These are phyloP conservation scores for Leucoma salicis DNA, from an alignment of 2,888 invertebrate genomes.

Conservation along the genomic window DNA sequence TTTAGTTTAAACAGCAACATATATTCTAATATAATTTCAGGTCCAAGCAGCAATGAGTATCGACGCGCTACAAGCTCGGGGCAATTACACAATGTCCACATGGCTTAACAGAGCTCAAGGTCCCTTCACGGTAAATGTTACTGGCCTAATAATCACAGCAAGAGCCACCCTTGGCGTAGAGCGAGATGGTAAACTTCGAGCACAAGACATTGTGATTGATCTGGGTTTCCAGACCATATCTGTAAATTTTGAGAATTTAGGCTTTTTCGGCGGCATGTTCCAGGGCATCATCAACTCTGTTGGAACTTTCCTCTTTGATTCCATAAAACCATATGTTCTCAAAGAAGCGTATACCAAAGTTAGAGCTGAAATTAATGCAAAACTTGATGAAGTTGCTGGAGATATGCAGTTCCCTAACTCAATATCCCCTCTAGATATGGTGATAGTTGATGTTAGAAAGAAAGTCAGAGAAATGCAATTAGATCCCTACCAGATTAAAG, in stretches of 20 bases:
- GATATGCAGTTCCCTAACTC: conserved; percentile 91
- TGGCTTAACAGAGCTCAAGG: conserved; percentile 87
- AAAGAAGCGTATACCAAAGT: conserved; percentile 89
- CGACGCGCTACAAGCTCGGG: conserved; percentile 86
- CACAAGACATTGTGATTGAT: conserved; percentile 90
- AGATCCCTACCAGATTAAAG: conserved; percentile 89
- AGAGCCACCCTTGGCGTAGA: conserved; percentile 87
- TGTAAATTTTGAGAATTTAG: conserved; percentile 92
- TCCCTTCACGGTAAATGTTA: conserved; percentile 89
- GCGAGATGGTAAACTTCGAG: conserved; percentile 87
- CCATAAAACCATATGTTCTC: conserved; percentile 92
- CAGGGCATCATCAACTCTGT: conserved; percentile 91
- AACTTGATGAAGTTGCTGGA: conserved; percentile 86
- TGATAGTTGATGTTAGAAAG: conserved; percentile 88
- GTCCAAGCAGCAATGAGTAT: conserved; percentile 87
- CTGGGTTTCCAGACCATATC: conserved; percentile 88
- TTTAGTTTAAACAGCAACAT: too few relatives aligned
- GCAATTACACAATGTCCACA: conserved; percentile 88
- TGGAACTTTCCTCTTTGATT: conserved; percentile 91
- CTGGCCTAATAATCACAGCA: conserved; percentile 86
- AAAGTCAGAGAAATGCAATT: conserved; percentile 84
- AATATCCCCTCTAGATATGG: conserved; percentile 92
- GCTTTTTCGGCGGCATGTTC: conserved; percentile 86
- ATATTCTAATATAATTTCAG: conserved; percentile 63
- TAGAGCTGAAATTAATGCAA: conserved; percentile 87